Evolutionary conservation across 2,113 vertebrate species (phyloP).

Genomic region (Polypterus bichir): DNA sequence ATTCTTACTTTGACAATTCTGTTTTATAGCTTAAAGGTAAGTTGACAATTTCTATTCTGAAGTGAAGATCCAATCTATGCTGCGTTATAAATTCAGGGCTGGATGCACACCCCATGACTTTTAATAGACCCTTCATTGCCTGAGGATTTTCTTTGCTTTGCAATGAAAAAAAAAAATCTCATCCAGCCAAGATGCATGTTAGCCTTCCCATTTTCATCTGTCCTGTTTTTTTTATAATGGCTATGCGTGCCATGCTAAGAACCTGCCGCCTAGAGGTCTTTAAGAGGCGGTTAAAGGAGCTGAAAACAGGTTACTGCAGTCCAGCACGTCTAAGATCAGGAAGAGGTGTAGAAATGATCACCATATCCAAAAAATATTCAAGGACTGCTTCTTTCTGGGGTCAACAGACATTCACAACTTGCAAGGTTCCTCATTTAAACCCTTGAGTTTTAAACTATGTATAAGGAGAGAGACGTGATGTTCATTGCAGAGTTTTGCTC

Average conservation of each 20-base stretch:
- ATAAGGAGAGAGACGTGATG: no score
- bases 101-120: conserved; percentile 16
- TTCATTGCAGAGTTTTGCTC: no score
- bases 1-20: conserved; percentile 15
- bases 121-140: conserved; percentile 15
- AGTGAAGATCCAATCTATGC: conserved; percentile 17
- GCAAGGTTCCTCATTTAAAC: no score
- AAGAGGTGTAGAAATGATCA: no score
- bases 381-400: no score
- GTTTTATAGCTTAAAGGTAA: conserved; percentile 15
- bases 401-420: no score
- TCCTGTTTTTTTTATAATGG: neutral
- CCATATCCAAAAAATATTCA: no score
- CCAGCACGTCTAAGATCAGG: no score
- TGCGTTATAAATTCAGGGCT: conserved; percentile 20
- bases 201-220: neutral
- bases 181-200: neutral
- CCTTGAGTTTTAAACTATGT: no score
- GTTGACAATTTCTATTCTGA: conserved; percentile 20
- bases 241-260: neutral
- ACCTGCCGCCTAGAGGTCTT: neutral
- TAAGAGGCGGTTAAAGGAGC: no score
- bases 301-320: no score
- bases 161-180: neutral
- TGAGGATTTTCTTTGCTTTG: neutral